phyloP scores from a whole-genome alignment of 2,888 invertebrate genomes.

The Tridacna gigas region DNA sequence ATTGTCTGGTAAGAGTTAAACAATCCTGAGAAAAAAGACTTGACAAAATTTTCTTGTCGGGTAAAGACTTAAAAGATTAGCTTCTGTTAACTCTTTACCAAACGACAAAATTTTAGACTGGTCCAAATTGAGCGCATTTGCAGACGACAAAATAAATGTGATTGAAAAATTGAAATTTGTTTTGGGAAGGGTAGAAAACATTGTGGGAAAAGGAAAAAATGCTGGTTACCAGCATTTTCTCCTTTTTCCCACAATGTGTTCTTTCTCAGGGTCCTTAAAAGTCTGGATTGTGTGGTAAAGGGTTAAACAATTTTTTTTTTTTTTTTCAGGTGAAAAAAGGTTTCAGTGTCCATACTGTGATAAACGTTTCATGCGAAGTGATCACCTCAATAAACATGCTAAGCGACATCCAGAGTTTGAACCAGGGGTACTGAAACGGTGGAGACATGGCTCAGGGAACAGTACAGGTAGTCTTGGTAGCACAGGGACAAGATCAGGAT shows the following conservation, averaged over 20 bases:
- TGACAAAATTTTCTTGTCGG: too few species aligned
- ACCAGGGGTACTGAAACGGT: slow-evolving; percentile 85
- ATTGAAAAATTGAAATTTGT: too few species aligned
- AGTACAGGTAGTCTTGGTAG: slow-evolving; percentile 48
- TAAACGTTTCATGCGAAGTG: slow-evolving; percentile 89
- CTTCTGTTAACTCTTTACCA: too few species aligned
- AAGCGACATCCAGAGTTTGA: slow-evolving; percentile 88
- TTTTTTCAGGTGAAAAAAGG: slow-evolving; percentile 87
- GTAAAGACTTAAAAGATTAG: too few species aligned
- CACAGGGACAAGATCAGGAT: slow-evolving; percentile 47
- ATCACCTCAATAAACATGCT: slow-evolving; percentile 89
- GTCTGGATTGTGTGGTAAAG: background rate
- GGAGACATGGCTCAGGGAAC: slow-evolving; percentile 53
- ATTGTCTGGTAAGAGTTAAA: too few species aligned
- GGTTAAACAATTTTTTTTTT: background rate
- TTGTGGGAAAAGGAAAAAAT: background rate
- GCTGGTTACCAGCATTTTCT: background rate
- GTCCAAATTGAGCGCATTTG: too few species aligned
- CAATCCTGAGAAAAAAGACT: too few species aligned
- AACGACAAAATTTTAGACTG: too few species aligned
- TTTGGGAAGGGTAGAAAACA: background rate
- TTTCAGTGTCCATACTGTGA: slow-evolving; percentile 88
- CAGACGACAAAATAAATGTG: too few species aligned
- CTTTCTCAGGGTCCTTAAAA: too few species aligned
- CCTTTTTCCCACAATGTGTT: background rate